phyloP scores from a whole-genome alignment of 1,140 invertebrate genomes.

The Ctenoplectra terminalis region DNA sequence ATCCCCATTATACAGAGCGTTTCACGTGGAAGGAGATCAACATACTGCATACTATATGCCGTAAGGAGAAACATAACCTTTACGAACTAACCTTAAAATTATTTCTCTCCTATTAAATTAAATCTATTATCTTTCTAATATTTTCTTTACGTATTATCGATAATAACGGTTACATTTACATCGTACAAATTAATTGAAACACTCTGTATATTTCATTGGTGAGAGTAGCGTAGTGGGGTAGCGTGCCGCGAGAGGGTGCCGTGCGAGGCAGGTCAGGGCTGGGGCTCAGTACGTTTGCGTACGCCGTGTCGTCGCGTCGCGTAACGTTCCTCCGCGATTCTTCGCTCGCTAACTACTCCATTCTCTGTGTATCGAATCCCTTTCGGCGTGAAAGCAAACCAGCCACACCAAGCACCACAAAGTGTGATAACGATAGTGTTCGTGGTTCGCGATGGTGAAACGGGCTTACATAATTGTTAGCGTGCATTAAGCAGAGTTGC shows the following conservation, averaged over 20 bases:
- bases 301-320: slow-evolving; percentile 35
- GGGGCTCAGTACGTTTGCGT: slow-evolving; percentile 69
- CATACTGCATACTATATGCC: neutral
- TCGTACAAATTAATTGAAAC: neutral
- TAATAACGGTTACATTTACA: neutral
- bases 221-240: slow-evolving; percentile 35
- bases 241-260: slow-evolving; percentile 65
- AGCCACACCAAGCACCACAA: neutral
- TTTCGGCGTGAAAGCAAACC: neutral
- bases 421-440: slow-evolving; percentile 36
- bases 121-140: neutral
- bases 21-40: neutral
- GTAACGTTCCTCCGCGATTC: slow-evolving; percentile 14
- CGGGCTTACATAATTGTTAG: slow-evolving; percentile 71
- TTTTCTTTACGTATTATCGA: neutral
- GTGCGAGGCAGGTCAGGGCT: slow-evolving; percentile 75
- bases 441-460: slow-evolving; percentile 49
- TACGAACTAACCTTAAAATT: too few species aligned
- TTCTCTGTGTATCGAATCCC: slow-evolving; percentile 26
- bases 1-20: slow-evolving; percentile 9
- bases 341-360: slow-evolving; percentile 7
- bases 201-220: slow-evolving; percentile 15
- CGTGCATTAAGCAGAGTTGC: slow-evolving; percentile 53
- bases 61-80: too few species aligned
- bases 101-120: neutral